A percentile compares a stretch with the other conserved stretches of the same genome.
phyloP scores from a whole-genome alignment of 2,888 invertebrate species.

The Parapristionchus giblindavisi region DNA sequence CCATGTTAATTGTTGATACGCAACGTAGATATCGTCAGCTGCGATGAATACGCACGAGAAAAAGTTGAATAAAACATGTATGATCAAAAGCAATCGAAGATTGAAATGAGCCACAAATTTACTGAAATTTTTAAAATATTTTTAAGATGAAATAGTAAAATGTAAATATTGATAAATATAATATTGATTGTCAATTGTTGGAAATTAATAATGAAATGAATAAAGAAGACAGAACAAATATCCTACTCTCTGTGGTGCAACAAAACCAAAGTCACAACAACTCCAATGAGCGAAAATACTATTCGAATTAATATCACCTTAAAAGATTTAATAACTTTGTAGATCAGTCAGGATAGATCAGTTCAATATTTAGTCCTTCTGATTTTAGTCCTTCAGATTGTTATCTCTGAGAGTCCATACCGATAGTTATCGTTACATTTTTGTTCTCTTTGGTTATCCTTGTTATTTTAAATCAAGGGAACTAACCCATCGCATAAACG shows the following conservation, averaged over 20 bases:
- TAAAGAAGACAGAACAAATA: not conserved
- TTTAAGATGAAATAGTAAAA: not conserved
- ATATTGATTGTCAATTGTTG: no score
- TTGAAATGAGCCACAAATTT: constrained; percentile 32
- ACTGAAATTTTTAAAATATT: not conserved
- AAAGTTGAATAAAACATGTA: constrained; percentile 13
- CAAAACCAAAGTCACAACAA: not conserved
- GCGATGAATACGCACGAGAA: constrained; percentile 1
- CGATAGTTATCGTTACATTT: no score
- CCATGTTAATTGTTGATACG: constrained; percentile 2
- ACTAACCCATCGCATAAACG: no score
- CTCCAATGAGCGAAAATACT: not conserved
- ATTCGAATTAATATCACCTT: constrained; percentile 14
- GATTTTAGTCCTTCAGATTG: no score
- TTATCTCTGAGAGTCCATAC: no score
- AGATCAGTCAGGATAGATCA: not conserved
- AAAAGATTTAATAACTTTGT: not conserved
- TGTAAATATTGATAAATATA: not conserved
- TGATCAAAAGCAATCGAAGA: not conserved
- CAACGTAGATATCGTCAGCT: not conserved
- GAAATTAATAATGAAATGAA: no score
- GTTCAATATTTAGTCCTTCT: no score
- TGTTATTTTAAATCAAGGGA: no score
- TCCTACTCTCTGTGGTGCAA: constrained; percentile 2
- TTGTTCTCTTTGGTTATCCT: no score